Evolutionary conservation across 2,888 invertebrate species (phyloP), one percentile per base, ranked within the genome.

Genomic region (Muschampia plurimacula): DNA sequence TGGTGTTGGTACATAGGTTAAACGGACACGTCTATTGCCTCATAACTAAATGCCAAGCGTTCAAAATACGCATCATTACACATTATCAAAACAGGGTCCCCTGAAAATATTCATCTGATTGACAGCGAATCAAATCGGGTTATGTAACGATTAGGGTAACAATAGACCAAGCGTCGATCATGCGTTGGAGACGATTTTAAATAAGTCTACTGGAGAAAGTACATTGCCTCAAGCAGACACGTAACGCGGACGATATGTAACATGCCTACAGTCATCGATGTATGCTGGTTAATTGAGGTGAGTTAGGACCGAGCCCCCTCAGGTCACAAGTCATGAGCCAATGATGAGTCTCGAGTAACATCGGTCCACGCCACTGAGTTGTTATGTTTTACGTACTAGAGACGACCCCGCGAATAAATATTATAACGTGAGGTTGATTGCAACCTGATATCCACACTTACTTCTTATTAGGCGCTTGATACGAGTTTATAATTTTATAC

Each of bases 191-290:
- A 93, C 92, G 90, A 82, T 91, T 92, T 92, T 90, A 90, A 93
- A 93, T 92, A 91, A 92, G 89, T 89, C 84, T 86, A 91, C 81
- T 86, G 88, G 92, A 91, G 93, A 93, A 93, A 93, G 93, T 90
- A 82, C 81, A 81, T 77, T 74, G 89, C 89, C 85, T 77, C 79
- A 82, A 88, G 91, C 88, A 77, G 80, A 82, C 77, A 79, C 83
- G 85, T 86, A 86, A 85, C 73, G 77, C 80, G 77, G 78, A 74
- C 76, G 74, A 60, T 78, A 78, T 79, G 81, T 81, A 78, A 78
- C 77, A 76, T 71, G 72, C 77, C 78, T 73, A 55, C 74, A 75
- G 73, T 74, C 66, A 75, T 76, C 73, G 79, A 78, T 82, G 82
- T 86, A 85, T 83, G 82, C 80, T 78, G 76, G 83, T 83, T 90